A percentile compares a stretch with the other conserved stretches of the same genome.
Conservation (phyloP, 2,113 vertebrate species). For the Oxyura jamaicensis region DNA sequence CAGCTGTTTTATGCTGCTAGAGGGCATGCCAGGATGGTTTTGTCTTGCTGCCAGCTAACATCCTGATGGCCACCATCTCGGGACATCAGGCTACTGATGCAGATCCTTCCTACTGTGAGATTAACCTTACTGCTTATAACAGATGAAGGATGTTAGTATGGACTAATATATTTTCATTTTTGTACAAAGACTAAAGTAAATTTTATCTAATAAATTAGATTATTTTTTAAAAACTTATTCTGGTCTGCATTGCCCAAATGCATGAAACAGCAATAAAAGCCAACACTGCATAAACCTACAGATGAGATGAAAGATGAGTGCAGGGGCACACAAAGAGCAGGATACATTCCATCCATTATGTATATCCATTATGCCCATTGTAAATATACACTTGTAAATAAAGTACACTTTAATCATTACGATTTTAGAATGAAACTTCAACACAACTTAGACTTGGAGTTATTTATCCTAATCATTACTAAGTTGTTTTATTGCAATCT, state of each 20-base stretch:
- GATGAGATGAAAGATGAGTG: not conserved
- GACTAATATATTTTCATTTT: not conserved
- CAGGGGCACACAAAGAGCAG: not conserved
- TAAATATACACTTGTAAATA: not conserved
- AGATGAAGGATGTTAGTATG: not conserved
- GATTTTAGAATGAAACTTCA: not conserved
- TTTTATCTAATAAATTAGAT: not conserved
- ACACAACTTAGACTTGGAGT: not conserved
- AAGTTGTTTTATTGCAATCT: not conserved
- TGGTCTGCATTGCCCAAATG: not conserved
- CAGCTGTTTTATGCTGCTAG: constrained; percentile 8
- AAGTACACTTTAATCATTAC: not conserved
- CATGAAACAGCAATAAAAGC: not conserved
- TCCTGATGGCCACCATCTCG: not conserved
- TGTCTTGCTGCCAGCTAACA: constrained; percentile 16
- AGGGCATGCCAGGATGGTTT: constrained; percentile 26
- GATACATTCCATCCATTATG: not conserved
- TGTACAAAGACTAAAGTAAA: not conserved
- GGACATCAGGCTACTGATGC: not conserved
- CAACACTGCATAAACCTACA: not conserved
- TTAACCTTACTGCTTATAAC: not conserved
- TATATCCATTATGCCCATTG: not conserved
- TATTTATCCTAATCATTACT: not conserved
- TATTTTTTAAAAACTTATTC: not conserved
- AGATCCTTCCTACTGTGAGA: not conserved